Conservation (phyloP, 2,113 vertebrate genomes). For the Cyphomyrus plagiostoma region DNA sequence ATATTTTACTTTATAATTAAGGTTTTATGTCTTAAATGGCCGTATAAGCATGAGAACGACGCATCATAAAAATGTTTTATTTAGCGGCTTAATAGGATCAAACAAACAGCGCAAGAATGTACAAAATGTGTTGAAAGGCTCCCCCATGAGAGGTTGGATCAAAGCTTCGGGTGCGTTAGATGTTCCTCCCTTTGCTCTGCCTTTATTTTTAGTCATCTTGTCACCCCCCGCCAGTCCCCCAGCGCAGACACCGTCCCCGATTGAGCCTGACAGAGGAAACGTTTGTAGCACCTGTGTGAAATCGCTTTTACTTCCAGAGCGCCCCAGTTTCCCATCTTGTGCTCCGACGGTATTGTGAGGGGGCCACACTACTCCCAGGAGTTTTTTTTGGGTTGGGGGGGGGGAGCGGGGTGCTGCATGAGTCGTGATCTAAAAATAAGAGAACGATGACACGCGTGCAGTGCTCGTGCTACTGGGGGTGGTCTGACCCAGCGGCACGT, state of each 20-base stretch:
- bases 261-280: neutral
- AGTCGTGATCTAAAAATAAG: slow-evolving; percentile 6
- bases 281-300: slow-evolving; percentile 3
- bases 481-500: neutral
- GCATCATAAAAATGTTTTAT: neutral
- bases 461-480: neutral
- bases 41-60: neutral
- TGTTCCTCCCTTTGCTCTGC: neutral
- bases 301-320: neutral
- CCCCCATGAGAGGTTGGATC: neutral
- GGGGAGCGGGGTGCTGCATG: neutral
- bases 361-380: neutral
- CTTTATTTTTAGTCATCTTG: neutral
- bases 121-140: neutral
- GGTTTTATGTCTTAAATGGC: neutral
- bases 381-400: neutral
- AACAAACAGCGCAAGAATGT: neutral
- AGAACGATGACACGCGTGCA: neutral
- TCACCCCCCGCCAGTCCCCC: neutral
- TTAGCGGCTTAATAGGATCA: neutral
- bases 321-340: neutral
- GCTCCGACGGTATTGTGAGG: neutral
- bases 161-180: neutral
- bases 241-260: neutral
- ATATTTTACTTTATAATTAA: neutral